Evolutionary conservation across 2,888 invertebrate species (phyloP).

Genomic region (Aromia moschata): DNA sequence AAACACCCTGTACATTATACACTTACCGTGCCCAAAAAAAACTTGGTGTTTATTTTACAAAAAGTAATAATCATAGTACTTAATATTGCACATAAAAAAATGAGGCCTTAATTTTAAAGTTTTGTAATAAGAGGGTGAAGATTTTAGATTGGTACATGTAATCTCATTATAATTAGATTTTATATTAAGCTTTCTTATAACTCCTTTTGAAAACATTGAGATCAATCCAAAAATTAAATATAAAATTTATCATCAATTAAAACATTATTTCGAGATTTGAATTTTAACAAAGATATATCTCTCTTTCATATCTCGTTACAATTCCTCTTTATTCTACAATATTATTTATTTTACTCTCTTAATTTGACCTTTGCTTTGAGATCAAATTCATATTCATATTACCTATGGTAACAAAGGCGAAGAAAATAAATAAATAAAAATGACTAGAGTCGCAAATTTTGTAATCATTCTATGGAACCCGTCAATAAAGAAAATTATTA

Average conservation of each 20-base stretch:
- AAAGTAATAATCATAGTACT: slow-evolving; percentile 23
- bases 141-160: slow-evolving; percentile 48
- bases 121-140: slow-evolving; percentile 38
- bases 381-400: slow-evolving; percentile 15
- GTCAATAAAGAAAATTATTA: slow-evolving; percentile 5
- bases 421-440: slow-evolving; percentile 8
- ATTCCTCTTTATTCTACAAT: slow-evolving; percentile 41
- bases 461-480: slow-evolving; percentile 7
- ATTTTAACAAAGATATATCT: slow-evolving; percentile 37
- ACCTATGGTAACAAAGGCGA: slow-evolving; percentile 9
- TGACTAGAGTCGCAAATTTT: slow-evolving; percentile 16
- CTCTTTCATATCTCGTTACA: slow-evolving; percentile 35
- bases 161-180: slow-evolving; percentile 36
- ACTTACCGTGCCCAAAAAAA: slow-evolving; percentile 45
- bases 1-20: slow-evolving; percentile 50
- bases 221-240: slow-evolving; percentile 41
- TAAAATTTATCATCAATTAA: slow-evolving; percentile 8
- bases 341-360: slow-evolving; percentile 31
- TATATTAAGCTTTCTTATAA: slow-evolving; percentile 43
- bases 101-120: slow-evolving; percentile 45
- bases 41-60: slow-evolving; percentile 28
- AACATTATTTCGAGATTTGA: slow-evolving; percentile 27
- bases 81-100: slow-evolving; percentile 40
- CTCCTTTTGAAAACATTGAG: slow-evolving; percentile 47
- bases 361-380: slow-evolving; percentile 1